phyloP scores from a whole-genome alignment of 2,113 vertebrate species.

The Lanius ludovicianus region DNA sequence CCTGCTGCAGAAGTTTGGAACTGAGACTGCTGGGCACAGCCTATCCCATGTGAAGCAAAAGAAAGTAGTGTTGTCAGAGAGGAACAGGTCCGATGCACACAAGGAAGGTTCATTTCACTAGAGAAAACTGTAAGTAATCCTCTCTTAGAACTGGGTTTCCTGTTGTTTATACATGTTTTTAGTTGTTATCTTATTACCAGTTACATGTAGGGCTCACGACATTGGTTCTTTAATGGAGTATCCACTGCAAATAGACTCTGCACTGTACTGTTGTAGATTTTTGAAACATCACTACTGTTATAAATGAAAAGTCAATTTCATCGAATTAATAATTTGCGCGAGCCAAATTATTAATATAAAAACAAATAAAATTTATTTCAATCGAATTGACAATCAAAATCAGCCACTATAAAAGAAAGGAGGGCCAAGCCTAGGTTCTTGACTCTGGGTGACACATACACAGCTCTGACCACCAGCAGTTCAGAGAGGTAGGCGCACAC shows the following conservation, averaged over 20 bases:
- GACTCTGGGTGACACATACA: no score
- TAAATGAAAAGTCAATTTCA: no score
- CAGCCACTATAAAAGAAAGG: no score
- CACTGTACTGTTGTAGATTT: neutral
- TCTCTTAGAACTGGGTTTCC: neutral
- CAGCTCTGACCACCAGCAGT: no score
- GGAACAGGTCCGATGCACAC: accelerated
- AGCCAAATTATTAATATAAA: no score
- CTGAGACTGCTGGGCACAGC: neutral
- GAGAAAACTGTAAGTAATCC: neutral
- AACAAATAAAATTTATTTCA: no score
- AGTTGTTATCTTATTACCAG: neutral
- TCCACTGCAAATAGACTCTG: neutral
- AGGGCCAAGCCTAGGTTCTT: no score
- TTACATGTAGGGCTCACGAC: neutral
- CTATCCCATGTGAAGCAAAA: neutral
- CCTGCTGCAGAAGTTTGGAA: neutral
- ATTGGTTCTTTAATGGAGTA: neutral
- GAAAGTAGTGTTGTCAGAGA: neutral
- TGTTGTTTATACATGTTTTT: neutral
- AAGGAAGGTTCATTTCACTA: neutral
- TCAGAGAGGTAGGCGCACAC: no score
- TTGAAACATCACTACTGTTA: neutral
- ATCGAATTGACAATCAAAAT: no score
- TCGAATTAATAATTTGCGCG: no score